Evolutionary conservation across 1,140 invertebrate species (phyloP), one percentile per base, ranked within the genome.

Genomic region (Aphaenogaster rudis): DNA sequence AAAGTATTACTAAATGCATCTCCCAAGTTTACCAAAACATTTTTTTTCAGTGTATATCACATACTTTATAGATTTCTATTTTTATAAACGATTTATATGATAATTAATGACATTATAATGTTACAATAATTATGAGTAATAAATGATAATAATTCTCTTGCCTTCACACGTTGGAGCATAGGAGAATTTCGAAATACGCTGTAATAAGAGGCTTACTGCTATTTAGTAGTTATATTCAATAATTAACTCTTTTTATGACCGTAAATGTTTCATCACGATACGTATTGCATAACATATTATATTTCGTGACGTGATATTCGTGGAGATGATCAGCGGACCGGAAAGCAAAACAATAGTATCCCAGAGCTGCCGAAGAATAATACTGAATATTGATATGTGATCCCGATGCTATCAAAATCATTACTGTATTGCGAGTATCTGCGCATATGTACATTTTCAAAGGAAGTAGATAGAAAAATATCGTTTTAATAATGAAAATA

Each of bases 241-340:
- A 76, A 76, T 59, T 76, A 76, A 45, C 17, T 42, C 11, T 76
- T 59, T 59, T 61, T 39, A 54, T 6, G 17, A 28, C 2, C 7
- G 36, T 2, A 42, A 76, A 42, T 57, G 36, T 74, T 76, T 76
- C 13, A 5, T 1, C 54, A 42, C 2, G 11, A 21, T 28, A 63
- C 13, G 13, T 36, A 64, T 64, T 64, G 48, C 42, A 11, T 28
- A 21, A 69, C 42, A 11, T 48, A 21, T 69, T 21, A 0, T 33
- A 50, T 50, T 33, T 69, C 13, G 4, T 50, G 42, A 69, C 42
- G 42, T 50, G 13, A 69, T 69, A 28, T 69, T 69, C 66, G n/a
- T 50, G 21, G 21, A 69, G 50, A 69, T 69, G 6, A 15, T 28
- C 42, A 50, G 48, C 45, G 3, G 42, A 69, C 21, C 42, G 3